Conservation (phyloP, 2,797 vertebrate species). For the Argya squamiceps region DNA sequence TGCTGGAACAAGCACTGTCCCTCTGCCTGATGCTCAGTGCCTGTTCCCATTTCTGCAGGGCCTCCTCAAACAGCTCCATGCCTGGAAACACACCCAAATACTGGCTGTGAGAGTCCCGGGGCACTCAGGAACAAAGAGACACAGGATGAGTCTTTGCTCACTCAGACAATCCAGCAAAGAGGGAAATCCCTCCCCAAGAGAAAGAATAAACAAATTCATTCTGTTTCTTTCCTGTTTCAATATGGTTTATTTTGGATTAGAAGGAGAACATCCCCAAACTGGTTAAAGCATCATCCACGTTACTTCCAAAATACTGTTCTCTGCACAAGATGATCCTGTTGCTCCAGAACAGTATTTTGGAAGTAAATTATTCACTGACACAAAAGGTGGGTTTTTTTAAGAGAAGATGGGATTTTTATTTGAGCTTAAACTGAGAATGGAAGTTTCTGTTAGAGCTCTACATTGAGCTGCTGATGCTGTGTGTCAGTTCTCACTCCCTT, state of each 20-base stretch:
- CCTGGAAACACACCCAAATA: constrained; percentile 72
- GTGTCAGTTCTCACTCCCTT: background rate
- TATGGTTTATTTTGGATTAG: background rate
- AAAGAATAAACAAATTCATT: background rate
- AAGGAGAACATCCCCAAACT: background rate
- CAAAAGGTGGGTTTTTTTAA: background rate
- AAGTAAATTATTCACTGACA: background rate
- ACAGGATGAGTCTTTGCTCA: background rate
- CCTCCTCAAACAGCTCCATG: constrained; percentile 98
- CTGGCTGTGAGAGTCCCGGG: background rate
- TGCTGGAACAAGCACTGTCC: constrained; percentile 66
- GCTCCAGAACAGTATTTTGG: background rate
- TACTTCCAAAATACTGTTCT: background rate
- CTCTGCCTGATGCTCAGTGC: constrained; percentile 89
- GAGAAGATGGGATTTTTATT: background rate
- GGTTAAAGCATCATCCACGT: background rate
- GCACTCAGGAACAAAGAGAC: background rate
- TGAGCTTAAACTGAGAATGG: background rate
- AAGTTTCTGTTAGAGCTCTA: background rate
- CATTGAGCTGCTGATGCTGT: background rate
- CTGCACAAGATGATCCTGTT: background rate
- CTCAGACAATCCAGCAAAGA: background rate
- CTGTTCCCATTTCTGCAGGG: constrained; percentile 95
- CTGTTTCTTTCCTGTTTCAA: background rate
- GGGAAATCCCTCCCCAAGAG: background rate